These are phyloP conservation scores for Basileuterus tristriatus DNA, from an alignment of 2,797 vertebrate species.

Conservation along the genomic window DNA sequence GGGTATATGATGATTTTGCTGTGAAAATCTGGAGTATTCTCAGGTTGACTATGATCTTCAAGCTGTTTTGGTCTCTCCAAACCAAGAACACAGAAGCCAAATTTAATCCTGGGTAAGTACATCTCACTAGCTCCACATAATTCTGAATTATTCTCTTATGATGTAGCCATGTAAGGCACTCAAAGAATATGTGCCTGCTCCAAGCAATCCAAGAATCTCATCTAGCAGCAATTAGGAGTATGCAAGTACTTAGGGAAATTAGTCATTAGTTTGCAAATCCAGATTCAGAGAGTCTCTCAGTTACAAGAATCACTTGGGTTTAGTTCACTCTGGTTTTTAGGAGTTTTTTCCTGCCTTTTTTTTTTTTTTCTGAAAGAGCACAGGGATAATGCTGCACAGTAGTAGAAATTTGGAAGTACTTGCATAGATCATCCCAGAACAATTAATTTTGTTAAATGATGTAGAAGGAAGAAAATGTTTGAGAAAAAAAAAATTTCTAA, in stretches of 20 bases:
- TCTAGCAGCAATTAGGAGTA: slow-evolving; percentile 53
- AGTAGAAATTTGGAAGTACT: not conserved
- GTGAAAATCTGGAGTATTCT: not conserved
- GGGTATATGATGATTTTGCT: not conserved
- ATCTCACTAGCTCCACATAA: not conserved
- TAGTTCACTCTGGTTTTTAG: not conserved
- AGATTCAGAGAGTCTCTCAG: not conserved
- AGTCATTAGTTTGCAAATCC: slow-evolving; percentile 59
- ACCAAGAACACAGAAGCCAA: not conserved
- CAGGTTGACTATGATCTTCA: not conserved
- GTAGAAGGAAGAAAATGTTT: not conserved
- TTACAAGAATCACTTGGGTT: not conserved
- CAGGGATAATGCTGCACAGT: not conserved
- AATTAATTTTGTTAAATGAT: not conserved
- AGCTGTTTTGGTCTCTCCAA: not conserved
- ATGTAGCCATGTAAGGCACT: not conserved
- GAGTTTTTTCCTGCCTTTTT: fast-evolving
- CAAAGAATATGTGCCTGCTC: slow-evolving; percentile 20
- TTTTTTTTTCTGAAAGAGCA: not conserved
- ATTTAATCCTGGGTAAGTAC: not conserved
- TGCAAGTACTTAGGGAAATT: slow-evolving; percentile 55
- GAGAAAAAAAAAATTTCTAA: not conserved
- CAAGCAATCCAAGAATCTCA: slow-evolving; percentile 43
- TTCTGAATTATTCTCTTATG: slow-evolving; percentile 8
- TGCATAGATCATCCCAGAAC: not conserved